phyloP scores from a whole-genome alignment of 2,888 invertebrate species.

The Chymomyza procnemis region DNA sequence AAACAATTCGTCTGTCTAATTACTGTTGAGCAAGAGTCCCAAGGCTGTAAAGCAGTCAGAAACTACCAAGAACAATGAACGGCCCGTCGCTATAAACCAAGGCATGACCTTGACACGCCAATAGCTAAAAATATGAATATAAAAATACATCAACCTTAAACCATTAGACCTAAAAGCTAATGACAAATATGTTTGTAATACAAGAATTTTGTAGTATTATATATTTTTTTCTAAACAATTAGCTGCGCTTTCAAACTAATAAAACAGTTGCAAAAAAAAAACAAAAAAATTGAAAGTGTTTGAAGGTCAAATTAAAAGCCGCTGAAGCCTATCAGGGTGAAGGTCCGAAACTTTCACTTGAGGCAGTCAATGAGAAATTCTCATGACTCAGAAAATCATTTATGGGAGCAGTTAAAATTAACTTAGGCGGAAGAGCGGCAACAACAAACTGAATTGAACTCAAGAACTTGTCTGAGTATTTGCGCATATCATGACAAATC shows the following conservation, averaged over 20 bases:
- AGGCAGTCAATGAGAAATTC: conserved; percentile 3
- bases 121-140: conserved; percentile 17
- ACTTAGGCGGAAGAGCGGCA: not conserved
- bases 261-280: conserved; percentile 28
- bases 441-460: not conserved
- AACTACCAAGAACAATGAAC: conserved; percentile 46
- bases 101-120: conserved; percentile 54
- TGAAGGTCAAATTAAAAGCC: conserved; percentile 23
- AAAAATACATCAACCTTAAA: conserved; percentile 21
- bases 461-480: not conserved
- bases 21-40: not conserved
- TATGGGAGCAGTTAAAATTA: not conserved
- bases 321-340: not conserved
- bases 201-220: not conserved
- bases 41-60: conserved; percentile 19
- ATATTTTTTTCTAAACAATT: conserved; percentile 33
- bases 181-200: not conserved
- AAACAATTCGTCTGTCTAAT: not conserved
- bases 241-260: conserved; percentile 25
- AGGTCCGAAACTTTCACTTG: not conserved
- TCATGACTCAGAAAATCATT: conserved; percentile 37
- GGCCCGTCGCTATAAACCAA: conserved; percentile 19
- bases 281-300: conserved; percentile 37
- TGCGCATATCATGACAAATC: conserved; percentile 15
- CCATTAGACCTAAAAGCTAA: not conserved